Evolutionary conservation across 2,113 vertebrate species (phyloP).

Genomic region (Tyrannus savana): DNA sequence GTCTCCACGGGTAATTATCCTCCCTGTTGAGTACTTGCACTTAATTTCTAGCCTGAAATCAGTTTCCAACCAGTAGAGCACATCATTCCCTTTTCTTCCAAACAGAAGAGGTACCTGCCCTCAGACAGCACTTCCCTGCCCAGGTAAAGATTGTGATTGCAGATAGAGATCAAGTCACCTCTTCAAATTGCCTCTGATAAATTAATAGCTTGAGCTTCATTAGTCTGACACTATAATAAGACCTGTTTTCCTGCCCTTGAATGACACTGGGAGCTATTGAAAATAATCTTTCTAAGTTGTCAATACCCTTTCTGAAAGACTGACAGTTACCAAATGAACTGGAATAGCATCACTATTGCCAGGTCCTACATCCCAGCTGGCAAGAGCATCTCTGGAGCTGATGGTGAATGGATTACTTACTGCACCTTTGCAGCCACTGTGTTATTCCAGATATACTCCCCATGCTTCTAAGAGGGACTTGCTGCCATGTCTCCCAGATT

Average conservation of each 20-base stretch:
- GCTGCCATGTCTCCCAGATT: not conserved
- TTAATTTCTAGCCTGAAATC: slow-evolving; percentile 45
- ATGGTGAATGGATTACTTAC: not conserved
- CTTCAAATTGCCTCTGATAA: slow-evolving; percentile 52
- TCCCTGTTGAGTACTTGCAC: not conserved
- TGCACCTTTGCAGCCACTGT: not conserved
- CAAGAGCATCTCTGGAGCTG: not conserved
- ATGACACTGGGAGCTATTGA: slow-evolving; percentile 8
- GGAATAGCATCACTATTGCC: not conserved
- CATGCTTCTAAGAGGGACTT: not conserved
- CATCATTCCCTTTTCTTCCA: slow-evolving; percentile 1
- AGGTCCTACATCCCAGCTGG: not conserved
- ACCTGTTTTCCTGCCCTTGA: slow-evolving; percentile 39
- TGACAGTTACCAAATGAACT: not conserved
- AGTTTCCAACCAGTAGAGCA: slow-evolving; percentile 34
- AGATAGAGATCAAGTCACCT: not conserved
- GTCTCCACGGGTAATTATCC: slow-evolving; percentile 1
- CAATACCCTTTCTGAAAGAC: not conserved
- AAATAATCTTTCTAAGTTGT: not conserved
- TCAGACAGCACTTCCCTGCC: not conserved
- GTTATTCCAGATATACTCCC: not conserved
- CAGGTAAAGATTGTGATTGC: slow-evolving; percentile 17
- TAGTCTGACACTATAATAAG: slow-evolving; percentile 45
- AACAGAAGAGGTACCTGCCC: slow-evolving; percentile 1
- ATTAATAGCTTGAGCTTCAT: slow-evolving; percentile 54